Conservation (phyloP, 2,888 invertebrate species). For the Synergus japonicus region DNA sequence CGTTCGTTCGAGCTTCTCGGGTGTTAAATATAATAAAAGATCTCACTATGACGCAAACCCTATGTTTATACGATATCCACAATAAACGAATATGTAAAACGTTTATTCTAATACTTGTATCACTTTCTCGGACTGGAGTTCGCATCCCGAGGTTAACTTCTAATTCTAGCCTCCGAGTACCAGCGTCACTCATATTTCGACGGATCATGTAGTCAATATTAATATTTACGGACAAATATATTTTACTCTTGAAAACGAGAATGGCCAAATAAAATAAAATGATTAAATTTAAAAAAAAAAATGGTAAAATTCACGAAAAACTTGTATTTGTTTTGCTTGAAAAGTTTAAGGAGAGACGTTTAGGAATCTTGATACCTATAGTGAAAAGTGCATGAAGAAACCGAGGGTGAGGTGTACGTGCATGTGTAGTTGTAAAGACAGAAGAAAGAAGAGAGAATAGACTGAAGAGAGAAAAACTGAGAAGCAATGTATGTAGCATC, state of each 20-base stretch:
- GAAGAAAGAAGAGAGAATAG: slow-evolving; percentile 21
- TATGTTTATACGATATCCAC: slow-evolving; percentile 54
- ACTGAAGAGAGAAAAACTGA: slow-evolving; percentile 41
- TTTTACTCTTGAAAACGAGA: no score
- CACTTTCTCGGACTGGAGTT: slow-evolving; percentile 14
- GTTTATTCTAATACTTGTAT: slow-evolving; percentile 31
- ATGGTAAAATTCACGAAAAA: neutral
- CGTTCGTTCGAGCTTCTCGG: slow-evolving; percentile 74
- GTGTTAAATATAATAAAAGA: slow-evolving; percentile 74
- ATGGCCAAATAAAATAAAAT: no score
- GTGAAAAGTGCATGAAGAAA: slow-evolving; percentile 11
- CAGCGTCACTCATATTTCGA: neutral
- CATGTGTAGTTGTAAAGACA: slow-evolving; percentile 27
- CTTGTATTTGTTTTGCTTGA: slow-evolving; percentile 29
- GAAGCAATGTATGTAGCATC: slow-evolving; percentile 44
- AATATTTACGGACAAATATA: no score
- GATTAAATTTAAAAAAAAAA: no score
- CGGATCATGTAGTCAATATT: neutral
- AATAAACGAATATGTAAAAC: slow-evolving; percentile 60
- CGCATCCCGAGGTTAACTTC: neutral
- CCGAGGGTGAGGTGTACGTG: slow-evolving; percentile 8
- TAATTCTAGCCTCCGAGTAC: neutral
- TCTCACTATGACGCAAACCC: slow-evolving; percentile 69
- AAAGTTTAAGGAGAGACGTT: slow-evolving; percentile 4
- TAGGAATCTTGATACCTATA: slow-evolving; percentile 28